These are phyloP conservation scores for Acanthurus tractus DNA, from an alignment of 2,797 vertebrate genomes.

Conservation along the genomic window DNA sequence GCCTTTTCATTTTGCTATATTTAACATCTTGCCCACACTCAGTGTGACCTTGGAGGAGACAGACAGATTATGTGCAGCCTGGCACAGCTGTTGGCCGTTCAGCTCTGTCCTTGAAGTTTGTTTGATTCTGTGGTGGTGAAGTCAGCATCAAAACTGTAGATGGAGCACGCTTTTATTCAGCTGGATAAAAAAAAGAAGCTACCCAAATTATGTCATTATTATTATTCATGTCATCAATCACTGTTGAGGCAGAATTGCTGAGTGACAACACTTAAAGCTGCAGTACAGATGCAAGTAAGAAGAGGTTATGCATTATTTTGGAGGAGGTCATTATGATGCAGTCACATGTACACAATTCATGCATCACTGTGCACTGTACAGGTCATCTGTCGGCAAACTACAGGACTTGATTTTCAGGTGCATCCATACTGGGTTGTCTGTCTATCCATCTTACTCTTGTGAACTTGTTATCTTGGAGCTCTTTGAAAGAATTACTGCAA, in stretches of 20 bases:
- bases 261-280: not conserved
- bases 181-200: not conserved
- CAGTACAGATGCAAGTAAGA: too few species aligned
- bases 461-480: too few species aligned
- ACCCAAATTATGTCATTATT: not conserved
- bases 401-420: too few species aligned
- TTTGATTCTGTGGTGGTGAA: constrained; percentile 59
- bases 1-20: constrained; percentile 30
- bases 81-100: constrained; percentile 68
- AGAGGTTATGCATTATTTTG: too few species aligned
- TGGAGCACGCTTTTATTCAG: not conserved
- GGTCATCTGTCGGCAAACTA: too few species aligned
- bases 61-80: constrained; percentile 70
- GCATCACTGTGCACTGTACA: too few species aligned
- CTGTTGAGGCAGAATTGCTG: not conserved
- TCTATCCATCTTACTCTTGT: too few species aligned
- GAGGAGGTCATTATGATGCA: too few species aligned
- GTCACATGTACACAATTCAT: too few species aligned
- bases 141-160: constrained; percentile 33
- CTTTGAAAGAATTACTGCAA: too few species aligned
- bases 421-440: too few species aligned
- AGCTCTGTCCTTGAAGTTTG: constrained; percentile 66
- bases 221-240: too few species aligned
- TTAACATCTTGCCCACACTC: constrained; percentile 56
- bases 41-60: constrained; percentile 71